phyloP scores from a whole-genome alignment of 2,113 vertebrate genomes.

The Embiotoca jacksoni region DNA sequence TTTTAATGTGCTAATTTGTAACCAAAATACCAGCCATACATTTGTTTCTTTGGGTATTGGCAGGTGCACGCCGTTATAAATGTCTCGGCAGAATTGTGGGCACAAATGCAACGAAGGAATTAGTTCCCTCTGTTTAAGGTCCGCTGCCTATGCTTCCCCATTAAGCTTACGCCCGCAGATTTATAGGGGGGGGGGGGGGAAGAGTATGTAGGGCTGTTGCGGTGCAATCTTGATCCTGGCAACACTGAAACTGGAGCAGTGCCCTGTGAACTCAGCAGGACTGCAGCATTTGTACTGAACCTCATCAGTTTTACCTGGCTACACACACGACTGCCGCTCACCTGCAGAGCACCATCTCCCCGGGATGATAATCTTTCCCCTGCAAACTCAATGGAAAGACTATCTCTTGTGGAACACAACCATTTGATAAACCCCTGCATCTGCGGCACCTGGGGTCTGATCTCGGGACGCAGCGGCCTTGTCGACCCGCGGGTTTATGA shows the following conservation, averaged over 20 bases:
- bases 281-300: slow-evolving; percentile 47
- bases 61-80: slow-evolving; percentile 57
- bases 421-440: slow-evolving; percentile 19
- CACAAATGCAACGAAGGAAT: slow-evolving; percentile 58
- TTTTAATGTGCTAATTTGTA: slow-evolving; percentile 58
- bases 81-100: slow-evolving; percentile 62
- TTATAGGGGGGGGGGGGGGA: slow-evolving; percentile 45
- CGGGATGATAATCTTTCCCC: slow-evolving; percentile 54
- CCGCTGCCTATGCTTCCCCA: slow-evolving; percentile 57
- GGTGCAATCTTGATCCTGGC: slow-evolving; percentile 33
- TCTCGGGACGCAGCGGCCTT: slow-evolving; percentile 19
- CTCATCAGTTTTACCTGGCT: slow-evolving; percentile 72
- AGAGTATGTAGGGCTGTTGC: slow-evolving; percentile 45
- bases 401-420: slow-evolving; percentile 41
- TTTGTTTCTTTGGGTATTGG: slow-evolving; percentile 63
- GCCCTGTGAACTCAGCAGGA: slow-evolving; percentile 69
- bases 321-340: slow-evolving; percentile 52
- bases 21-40: slow-evolving; percentile 53
- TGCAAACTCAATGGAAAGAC: slow-evolving; percentile 35
- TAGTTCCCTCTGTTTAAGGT: slow-evolving; percentile 72
- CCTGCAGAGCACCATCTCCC: slow-evolving; percentile 51
- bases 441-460: slow-evolving; percentile 19
- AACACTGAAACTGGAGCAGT: slow-evolving; percentile 58
- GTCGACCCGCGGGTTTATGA: slow-evolving; percentile 12
- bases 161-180: slow-evolving; percentile 65